Percentiles rank a stretch among this genome's conserved stretches.
phyloP scores from a whole-genome alignment of 2,797 vertebrate species.

The Sebastes elongatus region DNA sequence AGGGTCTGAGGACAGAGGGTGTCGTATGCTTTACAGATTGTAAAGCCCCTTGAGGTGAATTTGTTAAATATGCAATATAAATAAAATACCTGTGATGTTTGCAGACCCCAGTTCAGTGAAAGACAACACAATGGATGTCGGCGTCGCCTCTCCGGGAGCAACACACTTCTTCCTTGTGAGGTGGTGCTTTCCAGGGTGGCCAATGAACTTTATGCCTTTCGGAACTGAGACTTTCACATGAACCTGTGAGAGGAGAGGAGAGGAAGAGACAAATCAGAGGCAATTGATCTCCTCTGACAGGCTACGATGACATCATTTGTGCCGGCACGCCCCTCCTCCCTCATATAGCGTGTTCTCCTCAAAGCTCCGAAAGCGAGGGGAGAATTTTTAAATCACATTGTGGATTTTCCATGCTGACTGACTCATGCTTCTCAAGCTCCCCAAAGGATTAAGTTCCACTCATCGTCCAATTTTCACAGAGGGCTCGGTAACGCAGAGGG shows the following conservation, averaged over 20 bases:
- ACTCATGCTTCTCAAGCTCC: conserved; percentile 76
- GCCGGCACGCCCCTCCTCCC: conserved; percentile 54
- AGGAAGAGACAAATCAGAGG: conserved; percentile 33
- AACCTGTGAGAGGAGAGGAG: conserved; percentile 79
- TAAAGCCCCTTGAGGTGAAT: background rate
- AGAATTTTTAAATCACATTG: conserved; percentile 75
- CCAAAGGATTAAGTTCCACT: conserved; percentile 73
- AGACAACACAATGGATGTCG: conserved; percentile 89
- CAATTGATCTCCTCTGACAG: conserved; percentile 51
- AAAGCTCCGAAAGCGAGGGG: conserved; percentile 67
- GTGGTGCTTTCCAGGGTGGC: conserved; percentile 90
- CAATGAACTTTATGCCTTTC: conserved; percentile 92
- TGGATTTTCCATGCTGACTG: conserved; percentile 81
- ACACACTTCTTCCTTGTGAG: conserved; percentile 92
- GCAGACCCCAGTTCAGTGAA: conserved; percentile 89
- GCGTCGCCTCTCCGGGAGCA: conserved; percentile 86
- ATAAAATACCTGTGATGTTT: conserved; percentile 87
- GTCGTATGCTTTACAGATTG: background rate
- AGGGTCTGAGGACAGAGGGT: background rate
- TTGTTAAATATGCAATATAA: background rate
- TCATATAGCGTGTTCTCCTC: conserved; percentile 73
- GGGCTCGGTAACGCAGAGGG: conserved; percentile 60
- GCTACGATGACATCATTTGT: conserved; percentile 54
- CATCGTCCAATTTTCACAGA: conserved; percentile 72
- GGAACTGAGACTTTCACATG: conserved; percentile 91